These are phyloP conservation scores for Paragorgia papillata DNA, from an alignment of 92 coral and sea anemone genomes.

Conservation along the genomic window DNA sequence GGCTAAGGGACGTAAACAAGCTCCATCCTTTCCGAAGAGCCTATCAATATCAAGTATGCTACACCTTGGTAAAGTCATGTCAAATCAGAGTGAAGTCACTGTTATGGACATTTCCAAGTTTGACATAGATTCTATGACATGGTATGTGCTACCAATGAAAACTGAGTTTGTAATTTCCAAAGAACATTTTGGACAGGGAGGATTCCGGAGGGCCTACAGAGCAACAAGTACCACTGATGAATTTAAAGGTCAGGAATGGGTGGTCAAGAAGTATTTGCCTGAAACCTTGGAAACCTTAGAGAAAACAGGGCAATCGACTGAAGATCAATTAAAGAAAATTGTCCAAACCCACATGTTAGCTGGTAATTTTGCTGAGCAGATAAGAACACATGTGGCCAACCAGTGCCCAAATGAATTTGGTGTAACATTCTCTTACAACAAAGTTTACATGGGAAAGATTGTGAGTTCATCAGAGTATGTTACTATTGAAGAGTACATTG, in stretches of 20 bases:
- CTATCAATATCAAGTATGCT: constrained; percentile 57
- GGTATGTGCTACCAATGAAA: constrained; percentile 50
- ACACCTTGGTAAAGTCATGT: constrained; percentile 59
- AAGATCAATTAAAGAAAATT: constrained; percentile 60
- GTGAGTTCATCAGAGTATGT: constrained; percentile 49
- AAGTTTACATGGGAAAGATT: constrained; percentile 45
- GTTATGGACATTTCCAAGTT: constrained; percentile 44
- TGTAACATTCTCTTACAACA: constrained; percentile 39
- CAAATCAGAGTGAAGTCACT: constrained; percentile 38
- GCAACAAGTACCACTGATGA: constrained; percentile 35
- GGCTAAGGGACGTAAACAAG: background rate
- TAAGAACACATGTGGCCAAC: background rate
- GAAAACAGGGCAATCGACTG: constrained; percentile 42
- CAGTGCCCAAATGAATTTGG: constrained; percentile 47
- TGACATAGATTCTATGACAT: constrained; percentile 47
- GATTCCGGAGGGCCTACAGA: constrained; percentile 39
- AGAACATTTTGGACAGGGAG: constrained; percentile 36
- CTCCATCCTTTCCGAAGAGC: constrained; percentile 50
- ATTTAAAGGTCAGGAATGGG: constrained; percentile 27
- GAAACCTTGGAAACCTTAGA: constrained; percentile 30
- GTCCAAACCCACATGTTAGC: constrained; percentile 70
- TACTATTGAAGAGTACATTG: constrained; percentile 69
- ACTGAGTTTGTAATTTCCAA: constrained; percentile 43
- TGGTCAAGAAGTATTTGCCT: constrained; percentile 46
- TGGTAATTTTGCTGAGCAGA: constrained; percentile 57